Percentiles rank a stretch among this genome's conserved stretches.
These are phyloP conservation scores for Anisognathus igniventris DNA, from an alignment of 2,797 vertebrate genomes.

Conservation along the genomic window DNA sequence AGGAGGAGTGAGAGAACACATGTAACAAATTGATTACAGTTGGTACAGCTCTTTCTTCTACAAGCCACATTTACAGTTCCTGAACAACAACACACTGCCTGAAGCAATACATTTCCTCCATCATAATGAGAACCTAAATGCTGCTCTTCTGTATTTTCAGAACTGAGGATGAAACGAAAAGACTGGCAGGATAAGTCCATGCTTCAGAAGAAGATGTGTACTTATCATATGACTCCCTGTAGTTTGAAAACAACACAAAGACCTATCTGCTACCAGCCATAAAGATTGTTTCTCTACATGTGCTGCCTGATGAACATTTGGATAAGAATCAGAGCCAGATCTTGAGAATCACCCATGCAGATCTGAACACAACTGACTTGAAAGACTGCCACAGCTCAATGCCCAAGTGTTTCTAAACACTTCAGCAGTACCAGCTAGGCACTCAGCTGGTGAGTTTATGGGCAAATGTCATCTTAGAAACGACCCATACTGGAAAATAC, in stretches of 20 bases:
- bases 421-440: not conserved
- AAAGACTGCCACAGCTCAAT: not conserved
- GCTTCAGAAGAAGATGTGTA: not conserved
- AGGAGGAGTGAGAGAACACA: not conserved
- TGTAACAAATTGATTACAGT: not conserved
- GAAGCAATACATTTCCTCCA: not conserved
- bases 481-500: not conserved
- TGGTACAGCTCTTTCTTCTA: not conserved
- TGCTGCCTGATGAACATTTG: not conserved
- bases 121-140: not conserved
- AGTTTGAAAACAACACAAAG: not conserved
- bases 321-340: not conserved
- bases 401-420: not conserved
- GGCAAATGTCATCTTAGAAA: not conserved
- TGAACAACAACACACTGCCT: not conserved
- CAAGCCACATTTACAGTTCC: not conserved
- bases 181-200: not conserved
- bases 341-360: not conserved
- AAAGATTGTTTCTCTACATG: accelerated
- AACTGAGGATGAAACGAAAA: not conserved
- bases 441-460: not conserved
- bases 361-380: not conserved
- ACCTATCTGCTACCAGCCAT: not conserved
- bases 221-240: not conserved
- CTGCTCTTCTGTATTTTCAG: not conserved